Evolutionary conservation across 2,888 invertebrate species (phyloP).

Genomic region (Schrankia costaestrigalis): DNA sequence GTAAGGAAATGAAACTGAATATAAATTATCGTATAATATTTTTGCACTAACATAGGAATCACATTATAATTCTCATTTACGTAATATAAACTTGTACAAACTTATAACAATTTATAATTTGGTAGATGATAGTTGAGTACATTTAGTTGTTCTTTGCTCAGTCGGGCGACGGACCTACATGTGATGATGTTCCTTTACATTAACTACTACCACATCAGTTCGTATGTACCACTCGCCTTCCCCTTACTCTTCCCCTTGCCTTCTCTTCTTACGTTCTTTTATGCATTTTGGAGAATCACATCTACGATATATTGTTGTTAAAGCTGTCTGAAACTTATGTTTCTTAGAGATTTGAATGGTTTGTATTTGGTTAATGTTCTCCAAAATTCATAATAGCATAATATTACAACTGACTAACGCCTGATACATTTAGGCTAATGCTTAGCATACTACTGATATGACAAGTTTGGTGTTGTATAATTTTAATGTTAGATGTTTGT

Average conservation of each 20-base stretch:
- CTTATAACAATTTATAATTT: constrained; percentile 25
- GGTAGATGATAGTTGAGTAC: too few species aligned
- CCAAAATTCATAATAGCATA: constrained; percentile 6
- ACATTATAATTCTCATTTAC: constrained; percentile 41
- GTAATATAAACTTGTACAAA: constrained; percentile 47
- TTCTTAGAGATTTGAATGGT: too few species aligned
- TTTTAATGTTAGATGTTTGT: constrained; percentile 48
- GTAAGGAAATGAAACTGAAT: constrained; percentile 26
- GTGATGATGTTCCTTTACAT: too few species aligned
- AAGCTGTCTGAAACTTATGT: too few species aligned
- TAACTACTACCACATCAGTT: too few species aligned
- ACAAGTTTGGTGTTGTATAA: constrained; percentile 54
- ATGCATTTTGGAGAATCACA: background rate
- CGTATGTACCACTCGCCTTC: constrained; percentile 1
- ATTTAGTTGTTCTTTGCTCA: constrained; percentile 22
- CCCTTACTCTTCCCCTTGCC: too few species aligned
- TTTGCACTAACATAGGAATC: constrained; percentile 42
- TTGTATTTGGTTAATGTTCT: too few species aligned
- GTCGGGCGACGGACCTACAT: too few species aligned
- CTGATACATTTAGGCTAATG: constrained; percentile 14
- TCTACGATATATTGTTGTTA: too few species aligned
- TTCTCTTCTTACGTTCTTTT: too few species aligned
- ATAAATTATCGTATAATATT: constrained; percentile 36
- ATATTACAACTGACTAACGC: constrained; percentile 10
- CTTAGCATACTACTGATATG: constrained; percentile 40